Evolutionary conservation across 2,888 invertebrate genomes (phyloP).

Genomic region (Scaptomyza flava): DNA sequence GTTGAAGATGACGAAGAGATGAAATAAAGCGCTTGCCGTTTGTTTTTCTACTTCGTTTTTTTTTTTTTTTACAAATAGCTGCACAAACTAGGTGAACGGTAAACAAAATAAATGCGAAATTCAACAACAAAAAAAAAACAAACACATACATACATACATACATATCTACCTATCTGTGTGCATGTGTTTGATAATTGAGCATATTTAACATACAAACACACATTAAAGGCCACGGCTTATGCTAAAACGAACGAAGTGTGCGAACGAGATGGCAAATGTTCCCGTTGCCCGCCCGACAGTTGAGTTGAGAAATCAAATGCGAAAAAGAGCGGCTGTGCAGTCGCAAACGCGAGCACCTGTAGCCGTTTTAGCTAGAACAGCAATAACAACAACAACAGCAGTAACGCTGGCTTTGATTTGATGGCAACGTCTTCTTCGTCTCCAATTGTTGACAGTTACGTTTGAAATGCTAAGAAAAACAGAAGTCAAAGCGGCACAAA

Average conservation of each 20-base stretch:
- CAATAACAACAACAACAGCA: constrained; percentile 24
- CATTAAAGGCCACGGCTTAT: constrained; percentile 28
- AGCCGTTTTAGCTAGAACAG: constrained; percentile 37
- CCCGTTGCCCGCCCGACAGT: constrained; percentile 42
- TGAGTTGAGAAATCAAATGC: constrained; percentile 34
- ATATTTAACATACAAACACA: constrained; percentile 59
- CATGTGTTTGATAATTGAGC: constrained; percentile 45
- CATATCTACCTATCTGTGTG: background rate
- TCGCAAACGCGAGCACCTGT: constrained; percentile 47
- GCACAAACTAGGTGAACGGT: constrained; percentile 63
- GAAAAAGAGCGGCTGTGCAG: constrained; percentile 44
- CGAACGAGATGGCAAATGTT: constrained; percentile 29
- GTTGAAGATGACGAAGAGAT: constrained; percentile 29
- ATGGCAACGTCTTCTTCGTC: constrained; percentile 44
- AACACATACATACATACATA: background rate
- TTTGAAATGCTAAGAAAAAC: constrained; percentile 67
- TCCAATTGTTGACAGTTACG: constrained; percentile 76
- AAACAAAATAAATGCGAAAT: constrained; percentile 57
- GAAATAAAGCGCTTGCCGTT: constrained; percentile 26
- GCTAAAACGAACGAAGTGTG: constrained; percentile 21
- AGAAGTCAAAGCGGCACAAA: constrained; percentile 58
- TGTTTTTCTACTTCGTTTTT: constrained; percentile 11
- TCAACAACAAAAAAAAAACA: constrained; percentile 44
- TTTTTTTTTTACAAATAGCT: constrained; percentile 34
- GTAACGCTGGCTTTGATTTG: constrained; percentile 22